phyloP scores from a whole-genome alignment of 2,888 invertebrate genomes.

The Troides helena region DNA sequence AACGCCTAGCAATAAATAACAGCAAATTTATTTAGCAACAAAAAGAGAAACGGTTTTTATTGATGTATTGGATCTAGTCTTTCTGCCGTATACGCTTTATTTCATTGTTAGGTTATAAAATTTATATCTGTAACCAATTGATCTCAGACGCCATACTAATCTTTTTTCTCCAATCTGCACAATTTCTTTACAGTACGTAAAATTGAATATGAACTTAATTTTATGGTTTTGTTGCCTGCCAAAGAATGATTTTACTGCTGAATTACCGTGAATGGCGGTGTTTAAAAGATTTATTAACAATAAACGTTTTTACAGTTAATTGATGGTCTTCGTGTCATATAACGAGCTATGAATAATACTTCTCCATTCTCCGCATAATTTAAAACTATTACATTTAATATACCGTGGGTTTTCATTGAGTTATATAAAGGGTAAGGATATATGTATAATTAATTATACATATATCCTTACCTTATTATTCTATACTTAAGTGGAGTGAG shows the following conservation, averaged over 20 bases:
- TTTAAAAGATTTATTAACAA: conserved; percentile 23
- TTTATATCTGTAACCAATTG: conserved; percentile 2
- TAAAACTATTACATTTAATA: no score
- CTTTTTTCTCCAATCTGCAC: conserved; percentile 24
- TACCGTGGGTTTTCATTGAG: no score
- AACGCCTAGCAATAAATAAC: no score
- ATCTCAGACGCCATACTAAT: conserved; percentile 6
- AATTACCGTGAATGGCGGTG: conserved; percentile 22
- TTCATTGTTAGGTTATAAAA: conserved; percentile 1
- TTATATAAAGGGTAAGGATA: no score
- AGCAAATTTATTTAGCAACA: no score
- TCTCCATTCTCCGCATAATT: not conserved
- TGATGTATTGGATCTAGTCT: not conserved
- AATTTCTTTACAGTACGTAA: conserved; percentile 24
- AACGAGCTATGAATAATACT: not conserved
- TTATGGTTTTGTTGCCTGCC: conserved; percentile 28
- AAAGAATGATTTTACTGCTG: conserved; percentile 26
- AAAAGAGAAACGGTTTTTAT: not conserved
- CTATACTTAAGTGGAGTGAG: no score
- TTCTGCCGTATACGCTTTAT: not conserved
- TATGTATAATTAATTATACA: no score
- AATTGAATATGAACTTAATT: conserved; percentile 27
- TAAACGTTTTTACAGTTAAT: conserved; percentile 25
- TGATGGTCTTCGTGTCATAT: conserved; percentile 15
- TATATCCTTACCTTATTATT: no score